These are phyloP conservation scores for Gastrophysa polygoni DNA, from an alignment of 2,888 invertebrate species.

Conservation along the genomic window DNA sequence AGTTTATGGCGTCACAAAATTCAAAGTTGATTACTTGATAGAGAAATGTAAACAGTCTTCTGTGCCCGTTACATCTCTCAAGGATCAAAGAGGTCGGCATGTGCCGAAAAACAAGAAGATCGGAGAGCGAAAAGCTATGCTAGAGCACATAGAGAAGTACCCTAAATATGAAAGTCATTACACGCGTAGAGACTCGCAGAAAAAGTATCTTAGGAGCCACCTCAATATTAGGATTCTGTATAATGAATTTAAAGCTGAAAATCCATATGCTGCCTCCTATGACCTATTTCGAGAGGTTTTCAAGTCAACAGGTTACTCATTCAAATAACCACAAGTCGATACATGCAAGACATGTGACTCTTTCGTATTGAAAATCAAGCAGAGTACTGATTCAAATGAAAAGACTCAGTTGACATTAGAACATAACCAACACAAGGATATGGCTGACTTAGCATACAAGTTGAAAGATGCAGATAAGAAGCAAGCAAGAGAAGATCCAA, in stretches of 20 bases:
- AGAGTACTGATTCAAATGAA: conserved; percentile 16
- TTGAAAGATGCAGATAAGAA: conserved; percentile 3
- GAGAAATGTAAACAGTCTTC: conserved; percentile 7
- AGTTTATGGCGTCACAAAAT: too few species aligned
- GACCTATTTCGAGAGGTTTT: conserved; percentile 15
- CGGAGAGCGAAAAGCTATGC: conserved; percentile 25
- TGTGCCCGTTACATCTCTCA: conserved; percentile 8
- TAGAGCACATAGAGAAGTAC: conserved; percentile 29
- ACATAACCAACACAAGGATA: conserved; percentile 23
- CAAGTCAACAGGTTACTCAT: conserved; percentile 27
- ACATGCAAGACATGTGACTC: conserved; percentile 26
- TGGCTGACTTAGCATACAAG: conserved; percentile 25
- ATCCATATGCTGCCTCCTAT: conserved; percentile 10
- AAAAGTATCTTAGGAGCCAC: conserved; percentile 24
- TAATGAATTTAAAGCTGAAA: conserved; percentile 12
- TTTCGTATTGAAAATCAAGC: conserved; percentile 21
- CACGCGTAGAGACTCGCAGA: conserved; percentile 17
- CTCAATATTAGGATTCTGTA: conserved; percentile 19
- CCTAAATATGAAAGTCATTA: conserved; percentile 26
- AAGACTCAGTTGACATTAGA: conserved; percentile 10
- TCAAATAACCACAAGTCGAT: conserved; percentile 25
- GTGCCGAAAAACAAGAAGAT: conserved; percentile 27
- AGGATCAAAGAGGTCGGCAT: conserved; percentile 28
- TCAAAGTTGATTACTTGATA: neutral
- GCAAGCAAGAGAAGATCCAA: conserved; percentile 11